Percentiles rank a stretch among this genome's conserved stretches.
Evolutionary conservation across 2,113 vertebrate species (phyloP).

Genomic region (Brevimyrus niger): DNA sequence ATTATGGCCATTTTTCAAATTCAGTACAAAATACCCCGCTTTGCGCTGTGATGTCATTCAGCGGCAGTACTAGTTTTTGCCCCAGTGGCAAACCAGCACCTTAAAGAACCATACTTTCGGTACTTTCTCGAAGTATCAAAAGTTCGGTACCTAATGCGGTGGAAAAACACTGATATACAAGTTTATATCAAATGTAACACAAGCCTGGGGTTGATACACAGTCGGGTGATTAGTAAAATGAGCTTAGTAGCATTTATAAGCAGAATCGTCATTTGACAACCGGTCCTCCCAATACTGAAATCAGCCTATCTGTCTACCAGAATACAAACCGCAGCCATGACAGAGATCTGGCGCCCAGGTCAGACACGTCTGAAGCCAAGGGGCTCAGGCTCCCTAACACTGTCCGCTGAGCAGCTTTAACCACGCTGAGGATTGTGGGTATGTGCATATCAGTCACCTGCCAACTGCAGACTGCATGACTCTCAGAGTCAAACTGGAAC

Average conservation of each 20-base stretch:
- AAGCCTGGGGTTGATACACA: background rate
- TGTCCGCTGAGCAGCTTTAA: background rate
- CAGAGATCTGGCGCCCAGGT: background rate
- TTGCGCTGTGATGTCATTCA: too few relatives aligned
- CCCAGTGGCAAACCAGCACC: too few relatives aligned
- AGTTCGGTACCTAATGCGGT: too few relatives aligned
- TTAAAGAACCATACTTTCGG: too few relatives aligned
- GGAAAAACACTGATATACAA: background rate
- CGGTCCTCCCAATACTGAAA: background rate
- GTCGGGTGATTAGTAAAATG: background rate
- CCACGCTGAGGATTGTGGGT: background rate
- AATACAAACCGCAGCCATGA: background rate
- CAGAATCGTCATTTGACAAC: background rate
- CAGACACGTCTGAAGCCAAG: background rate
- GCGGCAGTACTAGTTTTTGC: too few relatives aligned
- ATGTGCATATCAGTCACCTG: background rate
- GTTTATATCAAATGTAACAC: background rate
- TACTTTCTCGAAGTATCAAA: too few relatives aligned
- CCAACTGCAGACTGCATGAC: background rate
- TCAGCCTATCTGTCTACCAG: background rate
- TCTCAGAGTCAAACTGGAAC: background rate
- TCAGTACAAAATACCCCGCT: too few relatives aligned
- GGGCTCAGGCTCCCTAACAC: background rate
- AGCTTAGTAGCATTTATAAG: background rate
- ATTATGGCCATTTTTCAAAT: too few relatives aligned